Percentiles rank a stretch among this genome's conserved stretches.
Conservation (phyloP, 2,113 vertebrate species). For the Petrocephalus microphthalmus region DNA sequence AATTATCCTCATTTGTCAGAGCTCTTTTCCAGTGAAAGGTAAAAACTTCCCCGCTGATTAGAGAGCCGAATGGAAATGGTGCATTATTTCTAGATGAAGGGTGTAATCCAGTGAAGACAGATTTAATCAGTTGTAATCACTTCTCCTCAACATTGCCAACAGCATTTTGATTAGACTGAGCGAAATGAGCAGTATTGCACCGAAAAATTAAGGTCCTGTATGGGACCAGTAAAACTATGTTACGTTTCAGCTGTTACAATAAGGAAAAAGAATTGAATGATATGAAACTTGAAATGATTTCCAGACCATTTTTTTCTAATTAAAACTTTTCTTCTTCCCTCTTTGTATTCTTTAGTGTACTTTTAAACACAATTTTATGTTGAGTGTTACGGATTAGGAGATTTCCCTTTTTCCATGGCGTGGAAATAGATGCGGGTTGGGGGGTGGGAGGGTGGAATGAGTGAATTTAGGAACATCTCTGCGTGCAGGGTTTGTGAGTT, state of each 20-base stretch:
- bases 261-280: neutral
- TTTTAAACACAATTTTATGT: neutral
- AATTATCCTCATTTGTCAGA: conserved; percentile 36
- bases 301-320: neutral
- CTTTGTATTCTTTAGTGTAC: neutral
- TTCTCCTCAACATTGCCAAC: conserved; percentile 37
- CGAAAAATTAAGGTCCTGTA: conserved; percentile 38
- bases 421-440: neutral
- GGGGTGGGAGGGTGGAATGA: neutral
- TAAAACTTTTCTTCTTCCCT: neutral
- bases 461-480: neutral
- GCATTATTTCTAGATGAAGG: conserved; percentile 41
- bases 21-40: conserved; percentile 32
- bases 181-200: conserved; percentile 39
- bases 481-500: neutral
- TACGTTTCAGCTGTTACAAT: neutral
- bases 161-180: conserved; percentile 30
- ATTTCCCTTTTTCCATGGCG: neutral
- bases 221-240: conserved; percentile 24
- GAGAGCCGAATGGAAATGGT: conserved; percentile 39
- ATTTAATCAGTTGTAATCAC: conserved; percentile 47
- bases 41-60: conserved; percentile 36
- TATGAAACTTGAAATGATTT: conserved; percentile 5
- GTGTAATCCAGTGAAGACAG: conserved; percentile 31
- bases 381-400: neutral